Evolutionary conservation across 2,888 invertebrate genomes (phyloP), one percentile per base, ranked within the genome.

Genomic region (Phalera bucephala): DNA sequence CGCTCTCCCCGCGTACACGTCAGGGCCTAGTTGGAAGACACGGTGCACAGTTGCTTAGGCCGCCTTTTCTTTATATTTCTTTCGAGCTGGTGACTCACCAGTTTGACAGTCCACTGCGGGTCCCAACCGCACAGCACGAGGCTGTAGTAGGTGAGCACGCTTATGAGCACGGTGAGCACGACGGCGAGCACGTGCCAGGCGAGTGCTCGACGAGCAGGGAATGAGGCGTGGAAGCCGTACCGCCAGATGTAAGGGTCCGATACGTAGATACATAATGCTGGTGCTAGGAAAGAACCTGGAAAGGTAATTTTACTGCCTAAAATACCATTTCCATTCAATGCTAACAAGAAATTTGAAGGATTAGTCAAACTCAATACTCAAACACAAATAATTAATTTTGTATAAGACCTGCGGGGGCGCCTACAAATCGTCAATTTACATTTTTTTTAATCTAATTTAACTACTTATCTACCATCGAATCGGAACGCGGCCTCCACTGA

Each of bases 71-170:
- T n/a, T n/a, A n/a, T n/a, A n/a, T n/a, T n/a, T n/a, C n/a, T n/a
- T n/a, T n/a, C n/a, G n/a, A n/a, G n/a, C n/a, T n/a, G n/a, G n/a
- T n/a, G n/a, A 37, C 71, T 74, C 28, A 92, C 92, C 84, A 93
- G 68, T 36, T 91, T 87, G 1, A 94, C 86, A 2, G 94, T 93
- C 91, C 92, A 93, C 54, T 92, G 90, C 0, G 94, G 94, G 61
- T 95, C 93, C 25, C 91, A 61, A 0, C 91, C 85, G 12, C 74
- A 61, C 2, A 72, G 22, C 4, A 72, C 62, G 14, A 87, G 70
- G 1, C 66, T 63, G 53, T 66, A 85, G 52, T 91, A 85, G 0
- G 79, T 79, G 8, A 72, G 8, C 0, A 46, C 52, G 0, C 71
- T 58, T 1, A 75, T 58, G 1, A 53, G 36, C 0, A 58, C 44